Evolutionary conservation across 2,797 vertebrate species (phyloP).

Genomic region (Enteromius unitaeniatus): DNA sequence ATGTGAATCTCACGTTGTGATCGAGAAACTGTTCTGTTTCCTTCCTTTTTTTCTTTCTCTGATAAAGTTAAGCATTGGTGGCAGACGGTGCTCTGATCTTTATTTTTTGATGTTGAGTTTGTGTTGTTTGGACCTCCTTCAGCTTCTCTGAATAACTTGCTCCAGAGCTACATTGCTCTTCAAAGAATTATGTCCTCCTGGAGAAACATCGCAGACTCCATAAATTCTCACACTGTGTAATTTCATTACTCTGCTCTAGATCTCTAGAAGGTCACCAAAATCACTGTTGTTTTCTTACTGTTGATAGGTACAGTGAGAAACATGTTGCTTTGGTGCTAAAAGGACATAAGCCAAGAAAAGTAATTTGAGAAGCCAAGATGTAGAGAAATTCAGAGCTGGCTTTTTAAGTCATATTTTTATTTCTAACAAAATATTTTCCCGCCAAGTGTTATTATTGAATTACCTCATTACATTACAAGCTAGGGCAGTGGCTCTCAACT

Average conservation of each 20-base stretch:
- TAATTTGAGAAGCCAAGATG: slow-evolving; percentile 3
- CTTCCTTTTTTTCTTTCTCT: background rate
- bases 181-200: slow-evolving; percentile 35
- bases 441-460: slow-evolving; percentile 22
- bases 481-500: background rate
- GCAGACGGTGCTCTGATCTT: slow-evolving; percentile 10
- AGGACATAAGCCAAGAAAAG: slow-evolving; percentile 1
- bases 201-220: slow-evolving; percentile 23
- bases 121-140: slow-evolving; percentile 51
- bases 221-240: slow-evolving; percentile 29
- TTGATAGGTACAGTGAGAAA: slow-evolving; percentile 4
- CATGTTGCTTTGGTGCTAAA: background rate
- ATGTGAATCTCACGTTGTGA: slow-evolving; percentile 9
- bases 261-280: slow-evolving; percentile 4
- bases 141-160: slow-evolving; percentile 30
- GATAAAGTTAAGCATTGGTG: slow-evolving; percentile 5
- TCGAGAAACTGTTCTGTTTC: background rate
- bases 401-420: background rate
- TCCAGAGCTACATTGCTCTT: slow-evolving; percentile 22
- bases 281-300: slow-evolving; percentile 1
- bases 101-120: slow-evolving; percentile 46
- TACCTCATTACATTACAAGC: slow-evolving; percentile 17
- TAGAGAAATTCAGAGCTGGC: background rate
- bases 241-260: slow-evolving; percentile 14
- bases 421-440: slow-evolving; percentile 11